Percentiles rank a stretch among this genome's conserved stretches.
phyloP scores from a whole-genome alignment of 2,113 vertebrate species.

The Copsychus sechellarum region DNA sequence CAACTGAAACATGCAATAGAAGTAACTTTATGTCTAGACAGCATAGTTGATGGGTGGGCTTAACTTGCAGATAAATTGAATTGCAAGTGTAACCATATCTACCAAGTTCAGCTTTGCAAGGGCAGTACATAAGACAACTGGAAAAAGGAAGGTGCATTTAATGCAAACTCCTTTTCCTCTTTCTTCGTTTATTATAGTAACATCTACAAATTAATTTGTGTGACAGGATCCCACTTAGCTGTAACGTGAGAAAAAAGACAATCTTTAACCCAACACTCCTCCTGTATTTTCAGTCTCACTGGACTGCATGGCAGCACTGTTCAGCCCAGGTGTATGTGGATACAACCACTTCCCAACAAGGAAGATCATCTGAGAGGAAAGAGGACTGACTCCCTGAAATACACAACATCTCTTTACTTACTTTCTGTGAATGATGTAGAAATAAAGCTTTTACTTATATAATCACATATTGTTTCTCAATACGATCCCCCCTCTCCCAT shows the following conservation, averaged over 20 bases:
- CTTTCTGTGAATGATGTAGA: not conserved
- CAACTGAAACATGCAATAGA: not conserved
- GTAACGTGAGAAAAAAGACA: not conserved
- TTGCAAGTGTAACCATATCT: not conserved
- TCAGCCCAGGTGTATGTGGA: not conserved
- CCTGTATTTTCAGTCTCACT: not conserved
- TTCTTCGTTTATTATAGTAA: not conserved
- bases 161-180: not conserved
- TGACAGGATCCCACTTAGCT: not conserved
- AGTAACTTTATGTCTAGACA: not conserved
- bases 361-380: not conserved
- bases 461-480: not conserved
- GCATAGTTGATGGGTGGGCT: not conserved
- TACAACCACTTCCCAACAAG: not conserved
- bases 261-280: not conserved
- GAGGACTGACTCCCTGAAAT: not conserved
- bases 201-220: not conserved
- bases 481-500: accelerated
- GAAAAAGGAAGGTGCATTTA: not conserved
- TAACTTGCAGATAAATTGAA: not conserved
- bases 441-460: not conserved
- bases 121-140: not conserved
- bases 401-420: not conserved
- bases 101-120: not conserved
- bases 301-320: not conserved